phyloP scores from a whole-genome alignment of 92 coral and sea anemone genomes.

The Pocillopora meandrina region DNA sequence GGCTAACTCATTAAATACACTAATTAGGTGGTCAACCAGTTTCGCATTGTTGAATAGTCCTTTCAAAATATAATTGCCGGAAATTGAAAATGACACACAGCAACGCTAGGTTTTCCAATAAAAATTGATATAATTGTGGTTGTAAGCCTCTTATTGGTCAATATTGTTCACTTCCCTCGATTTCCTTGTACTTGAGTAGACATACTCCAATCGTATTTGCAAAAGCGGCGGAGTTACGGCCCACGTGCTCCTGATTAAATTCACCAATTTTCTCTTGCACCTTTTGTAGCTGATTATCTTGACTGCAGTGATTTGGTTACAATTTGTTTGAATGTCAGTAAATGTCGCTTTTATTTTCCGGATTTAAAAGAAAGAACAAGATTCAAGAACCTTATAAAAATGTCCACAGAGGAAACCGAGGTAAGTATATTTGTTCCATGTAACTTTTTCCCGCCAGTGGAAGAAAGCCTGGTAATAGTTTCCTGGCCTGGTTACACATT shows the following conservation, averaged over 20 bases:
- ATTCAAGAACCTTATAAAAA: not conserved
- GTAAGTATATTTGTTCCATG: not conserved
- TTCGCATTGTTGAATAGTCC: too few species aligned
- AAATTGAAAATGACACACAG: not conserved
- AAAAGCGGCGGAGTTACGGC: too few species aligned
- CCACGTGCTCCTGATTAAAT: too few species aligned
- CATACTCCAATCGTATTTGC: not conserved
- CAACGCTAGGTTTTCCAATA: not conserved
- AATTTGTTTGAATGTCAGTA: conserved; percentile 35
- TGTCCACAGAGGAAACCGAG: conserved; percentile 9
- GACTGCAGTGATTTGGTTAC: conserved; percentile 10
- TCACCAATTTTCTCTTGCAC: too few species aligned
- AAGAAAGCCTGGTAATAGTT: too few species aligned
- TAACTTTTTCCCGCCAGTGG: not conserved
- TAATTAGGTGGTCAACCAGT: too few species aligned
- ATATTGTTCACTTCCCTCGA: not conserved
- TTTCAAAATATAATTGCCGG: too few species aligned
- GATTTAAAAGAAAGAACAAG: not conserved
- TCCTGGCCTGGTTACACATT: not conserved
- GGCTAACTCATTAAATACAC: too few species aligned
- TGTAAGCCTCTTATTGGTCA: not conserved
- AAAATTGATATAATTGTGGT: too few species aligned
- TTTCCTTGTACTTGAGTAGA: not conserved
- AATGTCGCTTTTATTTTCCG: conserved; percentile 39
- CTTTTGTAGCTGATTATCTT: too few species aligned